These are phyloP conservation scores for Heliothis subflexa DNA, from an alignment of 1,140 invertebrate species.

Conservation along the genomic window DNA sequence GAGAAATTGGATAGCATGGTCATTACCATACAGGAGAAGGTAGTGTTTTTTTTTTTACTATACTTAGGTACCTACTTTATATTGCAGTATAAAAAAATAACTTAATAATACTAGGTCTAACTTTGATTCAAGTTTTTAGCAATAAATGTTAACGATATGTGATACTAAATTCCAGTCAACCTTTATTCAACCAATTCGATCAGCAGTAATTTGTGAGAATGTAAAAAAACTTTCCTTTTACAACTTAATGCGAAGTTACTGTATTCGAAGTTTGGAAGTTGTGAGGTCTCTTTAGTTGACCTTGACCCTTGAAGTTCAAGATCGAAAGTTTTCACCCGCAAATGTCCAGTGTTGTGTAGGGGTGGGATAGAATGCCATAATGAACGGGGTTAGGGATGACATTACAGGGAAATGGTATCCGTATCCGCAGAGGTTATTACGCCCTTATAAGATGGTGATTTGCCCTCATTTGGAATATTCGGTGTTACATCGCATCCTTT, in stretches of 20 bases:
- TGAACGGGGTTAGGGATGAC: conserved; percentile 1
- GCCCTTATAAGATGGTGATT: neutral
- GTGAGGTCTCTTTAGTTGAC: conserved; percentile 16
- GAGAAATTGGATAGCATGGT: conserved; percentile 94
- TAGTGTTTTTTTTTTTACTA: neutral
- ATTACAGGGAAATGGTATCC: conserved; percentile 11
- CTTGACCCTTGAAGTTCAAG: conserved; percentile 3
- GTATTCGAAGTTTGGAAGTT: conserved; percentile 6
- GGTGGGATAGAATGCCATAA: conserved; percentile 6
- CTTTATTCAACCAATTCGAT: conserved; percentile 6
- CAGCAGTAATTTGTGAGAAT: neutral
- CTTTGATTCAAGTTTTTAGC: neutral
- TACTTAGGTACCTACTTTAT: neutral
- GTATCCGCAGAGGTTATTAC: conserved; percentile 9
- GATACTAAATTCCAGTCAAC: neutral
- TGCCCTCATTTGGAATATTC: conserved; percentile 38
- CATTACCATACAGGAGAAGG: conserved; percentile 88
- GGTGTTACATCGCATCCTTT: neutral
- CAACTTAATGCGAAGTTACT: conserved; percentile 19
- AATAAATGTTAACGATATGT: neutral
- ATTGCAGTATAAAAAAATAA: no score
- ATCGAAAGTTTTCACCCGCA: neutral
- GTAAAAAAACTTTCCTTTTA: conserved; percentile 9
- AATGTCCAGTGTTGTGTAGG: no score
- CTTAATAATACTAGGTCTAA: neutral